phyloP scores from a whole-genome alignment of 92 coral and sea anemone genomes.

The Anthopleura xanthogrammica region DNA sequence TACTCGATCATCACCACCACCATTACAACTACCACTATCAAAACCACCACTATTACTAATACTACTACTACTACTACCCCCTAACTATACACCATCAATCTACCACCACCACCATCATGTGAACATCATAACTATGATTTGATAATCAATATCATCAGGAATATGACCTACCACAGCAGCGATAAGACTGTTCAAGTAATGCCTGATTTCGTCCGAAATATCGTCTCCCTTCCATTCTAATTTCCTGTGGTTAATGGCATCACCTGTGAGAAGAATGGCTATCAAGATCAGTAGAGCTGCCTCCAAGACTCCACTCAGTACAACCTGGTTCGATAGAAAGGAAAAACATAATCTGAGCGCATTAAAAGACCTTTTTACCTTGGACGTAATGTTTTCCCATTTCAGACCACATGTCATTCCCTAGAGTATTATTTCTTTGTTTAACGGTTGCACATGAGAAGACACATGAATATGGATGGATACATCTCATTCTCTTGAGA shows the following conservation, averaged over 20 bases:
- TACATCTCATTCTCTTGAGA: too few species aligned
- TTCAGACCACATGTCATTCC: too few species aligned
- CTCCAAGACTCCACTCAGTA: slow-evolving; percentile 12
- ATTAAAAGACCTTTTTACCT: not conserved
- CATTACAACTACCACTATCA: not conserved
- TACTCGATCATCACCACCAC: not conserved
- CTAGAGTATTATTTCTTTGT: too few species aligned
- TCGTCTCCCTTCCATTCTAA: slow-evolving; percentile 23
- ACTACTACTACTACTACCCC: not conserved
- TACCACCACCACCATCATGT: not conserved
- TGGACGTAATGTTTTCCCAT: too few species aligned
- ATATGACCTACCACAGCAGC: slow-evolving; percentile 14
- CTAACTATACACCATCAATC: not conserved
- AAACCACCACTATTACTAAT: not conserved
- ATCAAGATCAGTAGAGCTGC: slow-evolving; percentile 9
- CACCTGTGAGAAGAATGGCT: slow-evolving; percentile 14
- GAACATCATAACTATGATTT: not conserved
- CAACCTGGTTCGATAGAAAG: not conserved
- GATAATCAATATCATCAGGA: not conserved
- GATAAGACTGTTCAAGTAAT: slow-evolving; percentile 12
- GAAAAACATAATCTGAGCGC: too few species aligned
- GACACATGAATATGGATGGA: too few species aligned
- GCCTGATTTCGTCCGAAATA: not conserved
- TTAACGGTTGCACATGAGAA: too few species aligned
- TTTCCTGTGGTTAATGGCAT: slow-evolving; percentile 6